Evolutionary conservation across 2,113 vertebrate genomes (phyloP).

Genomic region (Zingel zingel): DNA sequence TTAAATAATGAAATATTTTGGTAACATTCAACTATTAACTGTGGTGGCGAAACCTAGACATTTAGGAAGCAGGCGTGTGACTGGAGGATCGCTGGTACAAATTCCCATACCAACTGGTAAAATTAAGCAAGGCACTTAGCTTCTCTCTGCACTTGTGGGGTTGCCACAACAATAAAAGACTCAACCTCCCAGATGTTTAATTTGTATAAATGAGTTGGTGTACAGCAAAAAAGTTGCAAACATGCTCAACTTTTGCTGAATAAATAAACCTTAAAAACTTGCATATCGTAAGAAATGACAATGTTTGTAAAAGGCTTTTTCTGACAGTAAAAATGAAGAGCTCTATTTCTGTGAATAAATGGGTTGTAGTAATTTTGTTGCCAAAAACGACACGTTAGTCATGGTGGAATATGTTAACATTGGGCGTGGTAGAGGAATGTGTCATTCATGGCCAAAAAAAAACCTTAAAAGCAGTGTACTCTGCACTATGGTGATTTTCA

Average conservation of each 20-base stretch:
- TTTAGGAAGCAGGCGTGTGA: constrained; percentile 35
- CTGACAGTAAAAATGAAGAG: background rate
- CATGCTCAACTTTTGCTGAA: constrained; percentile 64
- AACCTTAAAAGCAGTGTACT: background rate
- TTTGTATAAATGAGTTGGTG: constrained; percentile 22
- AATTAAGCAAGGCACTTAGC: constrained; percentile 10
- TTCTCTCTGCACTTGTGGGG: constrained; percentile 21
- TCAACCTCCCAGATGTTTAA: background rate
- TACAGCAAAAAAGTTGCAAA: constrained; percentile 45
- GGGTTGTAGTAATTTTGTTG: background rate
- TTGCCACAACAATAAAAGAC: background rate
- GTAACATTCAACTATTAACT: constrained; percentile 26
- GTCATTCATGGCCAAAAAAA: background rate
- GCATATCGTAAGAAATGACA: constrained; percentile 13
- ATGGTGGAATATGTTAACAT: background rate
- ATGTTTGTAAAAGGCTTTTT: constrained; percentile 16
- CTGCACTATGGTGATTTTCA: background rate
- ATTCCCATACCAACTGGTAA: background rate
- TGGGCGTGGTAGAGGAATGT: too few species aligned
- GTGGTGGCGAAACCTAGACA: background rate
- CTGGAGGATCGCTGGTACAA: background rate
- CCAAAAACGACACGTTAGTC: background rate
- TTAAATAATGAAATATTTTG: constrained; percentile 7
- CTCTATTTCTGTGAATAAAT: constrained; percentile 37
- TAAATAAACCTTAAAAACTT: constrained; percentile 41